Evolutionary conservation across 2,797 vertebrate species (phyloP).

Genomic region (Sandelia bainsii): DNA sequence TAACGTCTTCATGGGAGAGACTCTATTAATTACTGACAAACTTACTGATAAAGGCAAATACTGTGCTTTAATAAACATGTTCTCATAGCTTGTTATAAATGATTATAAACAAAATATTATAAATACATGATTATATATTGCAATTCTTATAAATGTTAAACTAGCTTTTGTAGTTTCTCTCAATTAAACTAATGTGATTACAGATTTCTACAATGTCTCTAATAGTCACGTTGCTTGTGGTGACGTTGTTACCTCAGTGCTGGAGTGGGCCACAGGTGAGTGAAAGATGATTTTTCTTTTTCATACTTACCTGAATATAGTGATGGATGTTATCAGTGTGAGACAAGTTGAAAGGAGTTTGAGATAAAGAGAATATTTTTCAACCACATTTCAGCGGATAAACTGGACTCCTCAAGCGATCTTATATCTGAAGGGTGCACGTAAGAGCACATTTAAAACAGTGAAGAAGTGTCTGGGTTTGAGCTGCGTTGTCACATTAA

Average conservation of each 20-base stretch:
- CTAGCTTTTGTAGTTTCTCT: background rate
- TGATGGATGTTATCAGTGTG: background rate
- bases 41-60: too few species aligned
- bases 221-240: slow-evolving; percentile 47
- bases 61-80: too few species aligned
- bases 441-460: slow-evolving; percentile 49
- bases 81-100: too few species aligned
- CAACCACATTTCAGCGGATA: slow-evolving; percentile 56
- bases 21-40: too few species aligned
- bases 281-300: background rate
- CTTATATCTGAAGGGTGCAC: slow-evolving; percentile 75
- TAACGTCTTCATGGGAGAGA: too few species aligned
- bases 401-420: slow-evolving; percentile 79
- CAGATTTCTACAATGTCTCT: slow-evolving; percentile 61
- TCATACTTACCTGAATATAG: background rate
- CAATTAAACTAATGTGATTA: background rate
- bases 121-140: background rate
- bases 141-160: background rate
- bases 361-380: background rate
- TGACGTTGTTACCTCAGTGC: slow-evolving; percentile 56
- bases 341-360: too few species aligned
- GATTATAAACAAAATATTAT: background rate
- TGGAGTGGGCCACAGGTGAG: slow-evolving; percentile 63
- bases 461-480: background rate
- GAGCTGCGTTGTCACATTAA: background rate